phyloP scores from a whole-genome alignment of 2,888 invertebrate species.

The Chironomus riparius region DNA sequence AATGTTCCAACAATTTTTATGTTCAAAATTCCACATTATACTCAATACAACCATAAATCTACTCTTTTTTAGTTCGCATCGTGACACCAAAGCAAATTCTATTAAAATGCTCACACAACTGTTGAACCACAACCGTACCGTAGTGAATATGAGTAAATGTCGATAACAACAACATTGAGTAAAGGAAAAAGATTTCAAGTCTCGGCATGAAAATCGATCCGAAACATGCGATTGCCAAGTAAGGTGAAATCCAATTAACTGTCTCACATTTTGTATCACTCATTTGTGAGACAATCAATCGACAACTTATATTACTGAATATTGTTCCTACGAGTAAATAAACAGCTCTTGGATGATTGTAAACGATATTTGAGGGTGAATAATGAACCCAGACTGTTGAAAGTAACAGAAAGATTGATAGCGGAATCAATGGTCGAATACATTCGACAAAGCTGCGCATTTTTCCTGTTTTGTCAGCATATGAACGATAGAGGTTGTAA shows the following conservation, averaged over 20 bases:
- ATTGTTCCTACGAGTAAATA: slow-evolving; percentile 87
- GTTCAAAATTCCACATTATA: no score
- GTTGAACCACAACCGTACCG: slow-evolving; percentile 86
- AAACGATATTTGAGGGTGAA: slow-evolving; percentile 74
- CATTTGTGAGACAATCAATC: slow-evolving; percentile 97
- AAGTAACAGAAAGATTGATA: slow-evolving; percentile 61
- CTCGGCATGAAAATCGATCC: slow-evolving; percentile 37
- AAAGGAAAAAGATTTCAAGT: slow-evolving; percentile 61
- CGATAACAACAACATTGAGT: slow-evolving; percentile 58
- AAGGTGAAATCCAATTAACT: slow-evolving; percentile 45
- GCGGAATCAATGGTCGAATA: slow-evolving; percentile 76
- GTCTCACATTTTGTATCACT: slow-evolving; percentile 82
- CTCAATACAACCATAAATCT: no score
- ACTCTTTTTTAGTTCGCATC: slow-evolving; percentile 14
- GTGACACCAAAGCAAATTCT: slow-evolving; percentile 68
- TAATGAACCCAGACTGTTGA: slow-evolving; percentile 71
- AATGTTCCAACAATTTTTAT: no score
- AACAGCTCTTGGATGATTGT: slow-evolving; percentile 75
- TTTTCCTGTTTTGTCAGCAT: slow-evolving; percentile 77
- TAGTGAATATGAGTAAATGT: slow-evolving; percentile 82
- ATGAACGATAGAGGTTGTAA: slow-evolving; percentile 88
- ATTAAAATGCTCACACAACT: slow-evolving; percentile 90
- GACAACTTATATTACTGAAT: slow-evolving; percentile 96
- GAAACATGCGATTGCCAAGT: slow-evolving; percentile 35
- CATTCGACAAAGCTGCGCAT: slow-evolving; percentile 72